These are phyloP conservation scores for Halcyon smyrnensis DNA, from an alignment of 2,797 vertebrate species.

Conservation along the genomic window DNA sequence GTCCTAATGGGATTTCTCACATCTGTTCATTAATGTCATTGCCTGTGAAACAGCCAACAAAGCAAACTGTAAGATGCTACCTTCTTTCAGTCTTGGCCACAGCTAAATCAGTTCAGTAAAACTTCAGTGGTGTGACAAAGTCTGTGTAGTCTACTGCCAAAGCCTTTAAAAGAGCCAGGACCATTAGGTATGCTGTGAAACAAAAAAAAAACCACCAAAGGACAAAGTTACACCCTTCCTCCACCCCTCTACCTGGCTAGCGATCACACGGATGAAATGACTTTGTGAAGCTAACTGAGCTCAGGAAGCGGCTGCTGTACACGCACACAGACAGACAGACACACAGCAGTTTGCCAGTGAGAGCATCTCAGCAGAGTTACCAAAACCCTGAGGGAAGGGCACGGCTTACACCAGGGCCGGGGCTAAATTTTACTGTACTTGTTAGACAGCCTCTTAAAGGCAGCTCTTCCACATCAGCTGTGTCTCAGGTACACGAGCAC, in stretches of 20 bases:
- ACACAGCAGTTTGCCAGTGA: neutral
- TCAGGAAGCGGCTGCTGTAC: neutral
- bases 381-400: accelerated
- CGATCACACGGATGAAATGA: neutral
- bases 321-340: neutral
- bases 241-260: constrained; percentile 14
- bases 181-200: neutral
- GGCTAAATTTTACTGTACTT: neutral
- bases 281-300: neutral
- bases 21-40: neutral
- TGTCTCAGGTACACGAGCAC: neutral
- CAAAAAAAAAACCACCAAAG: neutral
- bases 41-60: constrained; percentile 38
- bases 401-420: neutral
- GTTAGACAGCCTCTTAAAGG: neutral
- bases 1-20: constrained; percentile 1
- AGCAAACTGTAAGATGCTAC: neutral
- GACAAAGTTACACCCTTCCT: neutral
- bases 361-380: neutral
- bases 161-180: neutral
- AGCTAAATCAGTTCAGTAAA: neutral
- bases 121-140: neutral
- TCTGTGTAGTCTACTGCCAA: neutral
- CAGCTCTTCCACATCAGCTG: neutral
- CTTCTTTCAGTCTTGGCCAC: neutral